Conservation (phyloP, 2,113 vertebrate genomes). For the Oceanites oceanicus region DNA sequence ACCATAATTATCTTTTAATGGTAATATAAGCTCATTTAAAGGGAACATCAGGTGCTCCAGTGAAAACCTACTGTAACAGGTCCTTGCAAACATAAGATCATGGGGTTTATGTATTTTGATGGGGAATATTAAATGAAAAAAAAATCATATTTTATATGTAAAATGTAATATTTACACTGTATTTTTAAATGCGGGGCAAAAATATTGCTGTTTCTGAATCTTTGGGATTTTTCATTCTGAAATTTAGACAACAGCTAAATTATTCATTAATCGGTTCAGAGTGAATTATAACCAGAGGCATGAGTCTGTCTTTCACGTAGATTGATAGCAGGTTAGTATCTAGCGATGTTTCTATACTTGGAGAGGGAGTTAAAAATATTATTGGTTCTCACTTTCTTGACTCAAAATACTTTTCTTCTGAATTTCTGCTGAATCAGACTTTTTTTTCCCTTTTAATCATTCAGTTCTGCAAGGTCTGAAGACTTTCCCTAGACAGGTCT, state of each 20-base stretch:
- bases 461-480: neutral
- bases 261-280: neutral
- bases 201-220: neutral
- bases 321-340: neutral
- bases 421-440: neutral
- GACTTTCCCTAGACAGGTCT: neutral
- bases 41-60: neutral
- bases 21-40: conserved; percentile 26
- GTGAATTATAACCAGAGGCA: neutral
- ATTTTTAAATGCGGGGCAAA: conserved; percentile 14
- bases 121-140: neutral
- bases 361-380: neutral
- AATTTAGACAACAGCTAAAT: neutral
- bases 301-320: neutral
- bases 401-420: neutral
- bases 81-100: neutral
- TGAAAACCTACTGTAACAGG: neutral
- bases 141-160: neutral
- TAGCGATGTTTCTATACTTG: neutral
- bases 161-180: neutral
- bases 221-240: neutral
- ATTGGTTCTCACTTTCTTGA: neutral
- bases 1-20: conserved; percentile 24
- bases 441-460: neutral
- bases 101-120: neutral